phyloP scores from a whole-genome alignment of 2,888 invertebrate species.

The Trypoxylon attenuatum region DNA sequence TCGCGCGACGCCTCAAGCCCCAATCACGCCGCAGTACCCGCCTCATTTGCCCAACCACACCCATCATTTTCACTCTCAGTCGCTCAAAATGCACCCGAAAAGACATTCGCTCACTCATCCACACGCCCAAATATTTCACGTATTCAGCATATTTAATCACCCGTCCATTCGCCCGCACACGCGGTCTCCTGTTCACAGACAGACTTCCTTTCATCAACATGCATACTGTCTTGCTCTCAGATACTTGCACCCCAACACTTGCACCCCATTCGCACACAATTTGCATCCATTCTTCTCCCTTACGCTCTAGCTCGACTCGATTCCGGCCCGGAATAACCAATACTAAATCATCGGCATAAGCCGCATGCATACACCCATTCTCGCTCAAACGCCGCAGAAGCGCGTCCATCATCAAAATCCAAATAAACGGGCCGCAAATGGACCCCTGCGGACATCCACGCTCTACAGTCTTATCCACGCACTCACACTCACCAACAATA shows the following conservation, averaged over 20 bases:
- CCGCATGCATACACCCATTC: neutral
- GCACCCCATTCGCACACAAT: neutral
- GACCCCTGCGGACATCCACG: conserved; percentile 5
- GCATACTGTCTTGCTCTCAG: neutral
- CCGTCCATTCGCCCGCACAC: neutral
- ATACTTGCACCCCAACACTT: neutral
- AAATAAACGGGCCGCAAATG: neutral
- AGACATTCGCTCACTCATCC: neutral
- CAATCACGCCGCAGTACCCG: neutral
- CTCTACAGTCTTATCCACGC: neutral
- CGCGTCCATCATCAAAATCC: neutral
- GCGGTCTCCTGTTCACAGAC: neutral
- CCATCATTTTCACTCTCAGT: neutral
- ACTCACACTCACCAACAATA: neutral
- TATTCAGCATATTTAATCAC: neutral
- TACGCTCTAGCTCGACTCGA: neutral
- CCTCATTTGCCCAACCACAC: neutral
- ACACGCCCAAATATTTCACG: neutral
- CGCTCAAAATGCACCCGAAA: neutral
- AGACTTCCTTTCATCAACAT: neutral
- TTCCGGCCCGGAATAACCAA: neutral
- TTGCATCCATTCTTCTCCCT: neutral
- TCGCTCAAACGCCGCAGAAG: neutral
- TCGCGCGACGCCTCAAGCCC: neutral
- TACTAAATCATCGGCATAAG: conserved; percentile 3